Base-by-base conservation (phyloP, 2,797 vertebrate genomes). In the Onychomys arenicola region DNA sequence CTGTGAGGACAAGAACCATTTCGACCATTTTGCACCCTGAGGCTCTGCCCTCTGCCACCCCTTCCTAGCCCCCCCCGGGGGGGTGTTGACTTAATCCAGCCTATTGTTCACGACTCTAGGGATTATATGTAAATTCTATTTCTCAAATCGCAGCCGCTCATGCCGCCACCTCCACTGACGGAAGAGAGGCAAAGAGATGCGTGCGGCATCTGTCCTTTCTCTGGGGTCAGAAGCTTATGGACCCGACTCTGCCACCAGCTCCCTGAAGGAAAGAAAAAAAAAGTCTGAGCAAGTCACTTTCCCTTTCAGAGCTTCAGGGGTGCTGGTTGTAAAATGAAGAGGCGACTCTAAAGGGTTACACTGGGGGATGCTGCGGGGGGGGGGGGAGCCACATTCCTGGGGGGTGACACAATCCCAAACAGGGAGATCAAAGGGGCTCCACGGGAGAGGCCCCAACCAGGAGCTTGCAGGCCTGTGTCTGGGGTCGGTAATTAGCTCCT, bases 361-460 rank as follows among this genome's bases (percentile, higher is more conserved):
- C 82, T 71, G 52, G 88, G 96, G 92, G 96, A 81, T 13, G 61
- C 69, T 13, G 91, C 55, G 88, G 94, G 92, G 91, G 90, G 91
- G 55, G 88, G 94, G 92, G 91, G 90, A 71, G 73, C 91, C 14
- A 52, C 97, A 97, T 98, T 97, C 98, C 98, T 97, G 94, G 89
- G 93, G 95, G 93, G 89, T 97, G 97, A 98, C 96, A 96, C 97
- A 97, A 98, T 97, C 91, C 97, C 95, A 84, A 97, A 96, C 93
- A 37, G 29, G n/a, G 82, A 97, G 97, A 98, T 98, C 98, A 98
- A 97, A 98, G 94, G 93, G 85, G 65, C 85, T 88, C 71, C 21
- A 46, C 17, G 55, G 89, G 96, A 94, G 93, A 95, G 97, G 96
- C 94, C 97, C 59, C 80, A 93, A 82, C 96, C 96, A n/a, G 96